Conservation (phyloP, 2,888 invertebrate species). For the Heliothis peltigera region DNA sequence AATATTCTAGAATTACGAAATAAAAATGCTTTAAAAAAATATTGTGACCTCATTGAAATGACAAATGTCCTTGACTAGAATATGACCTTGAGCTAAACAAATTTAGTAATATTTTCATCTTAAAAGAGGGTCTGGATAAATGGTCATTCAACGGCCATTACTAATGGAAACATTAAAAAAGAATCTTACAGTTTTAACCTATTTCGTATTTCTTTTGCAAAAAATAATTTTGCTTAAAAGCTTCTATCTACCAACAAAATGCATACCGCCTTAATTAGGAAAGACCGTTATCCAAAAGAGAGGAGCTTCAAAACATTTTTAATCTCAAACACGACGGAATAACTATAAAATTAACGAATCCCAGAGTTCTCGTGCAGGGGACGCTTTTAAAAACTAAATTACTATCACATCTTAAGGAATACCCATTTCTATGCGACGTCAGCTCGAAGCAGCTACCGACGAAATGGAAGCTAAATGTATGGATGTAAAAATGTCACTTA, state of each 20-base stretch:
- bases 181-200: too few species aligned
- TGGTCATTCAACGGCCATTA: too few species aligned
- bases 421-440: constrained; percentile 40
- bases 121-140: too few species aligned
- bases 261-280: constrained; percentile 40
- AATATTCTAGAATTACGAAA: too few species aligned
- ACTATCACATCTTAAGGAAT: constrained; percentile 41
- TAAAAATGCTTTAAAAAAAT: too few species aligned
- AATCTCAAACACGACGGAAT: constrained; percentile 38
- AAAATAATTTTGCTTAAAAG: constrained; percentile 12
- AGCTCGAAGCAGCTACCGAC: constrained; percentile 34
- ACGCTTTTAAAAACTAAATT: constrained; percentile 47
- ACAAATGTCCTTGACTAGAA: too few species aligned
- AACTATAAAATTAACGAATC: constrained; percentile 53
- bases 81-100: too few species aligned
- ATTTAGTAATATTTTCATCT: too few species aligned
- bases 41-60: too few species aligned
- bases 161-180: too few species aligned
- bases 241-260: constrained; percentile 17
- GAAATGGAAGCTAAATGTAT: constrained; percentile 58
- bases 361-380: constrained; percentile 4
- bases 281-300: constrained; percentile 30
- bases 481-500: constrained; percentile 58
- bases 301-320: constrained; percentile 31
- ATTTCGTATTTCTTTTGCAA: too few species aligned